These are phyloP conservation scores for Nasonovia ribisnigri DNA, from an alignment of 2,888 invertebrate genomes.

Conservation along the genomic window DNA sequence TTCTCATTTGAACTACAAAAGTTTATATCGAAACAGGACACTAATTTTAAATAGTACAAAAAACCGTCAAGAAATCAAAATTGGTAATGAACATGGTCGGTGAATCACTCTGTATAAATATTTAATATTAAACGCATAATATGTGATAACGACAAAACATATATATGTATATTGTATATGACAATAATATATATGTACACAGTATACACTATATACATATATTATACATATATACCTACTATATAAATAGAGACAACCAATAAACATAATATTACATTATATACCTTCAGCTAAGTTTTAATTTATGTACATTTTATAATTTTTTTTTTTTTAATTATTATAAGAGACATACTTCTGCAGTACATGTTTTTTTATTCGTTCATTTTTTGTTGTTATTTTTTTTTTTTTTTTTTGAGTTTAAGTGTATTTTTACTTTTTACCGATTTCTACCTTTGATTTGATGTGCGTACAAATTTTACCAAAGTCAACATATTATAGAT, in stretches of 20 bases:
- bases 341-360: background rate
- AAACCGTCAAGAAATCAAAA: background rate
- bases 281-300: background rate
- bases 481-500: constrained; percentile 32
- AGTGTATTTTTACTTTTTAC: background rate
- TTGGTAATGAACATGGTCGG: background rate
- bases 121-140: background rate
- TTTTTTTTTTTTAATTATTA: background rate
- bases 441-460: background rate
- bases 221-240: background rate
- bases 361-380: constrained; percentile 13
- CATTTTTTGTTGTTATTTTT: background rate
- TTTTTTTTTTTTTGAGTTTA: background rate
- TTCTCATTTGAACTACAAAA: background rate
- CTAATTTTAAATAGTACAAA: background rate
- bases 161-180: no score
- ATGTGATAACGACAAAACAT: background rate
- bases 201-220: background rate
- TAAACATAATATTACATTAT: background rate
- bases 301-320: background rate
- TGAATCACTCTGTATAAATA: background rate
- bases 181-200: background rate
- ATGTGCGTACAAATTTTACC: constrained; percentile 52
- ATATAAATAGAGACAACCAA: background rate
- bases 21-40: background rate